Conservation (phyloP, 2,888 invertebrate species). For the Bellardia bayeri region DNA sequence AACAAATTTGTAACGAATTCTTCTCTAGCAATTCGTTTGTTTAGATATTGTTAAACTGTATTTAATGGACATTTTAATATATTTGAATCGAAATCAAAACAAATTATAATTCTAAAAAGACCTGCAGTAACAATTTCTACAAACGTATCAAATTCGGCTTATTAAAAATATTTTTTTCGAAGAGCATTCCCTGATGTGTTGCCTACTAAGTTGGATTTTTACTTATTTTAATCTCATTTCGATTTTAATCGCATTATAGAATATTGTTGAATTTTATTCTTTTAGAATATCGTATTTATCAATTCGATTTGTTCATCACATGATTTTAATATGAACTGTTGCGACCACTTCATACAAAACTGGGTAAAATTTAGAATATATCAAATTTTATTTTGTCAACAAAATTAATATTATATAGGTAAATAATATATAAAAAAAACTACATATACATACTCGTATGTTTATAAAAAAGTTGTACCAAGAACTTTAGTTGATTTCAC, state of each 20-base stretch:
- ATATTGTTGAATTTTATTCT: neutral
- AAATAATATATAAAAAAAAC: neutral
- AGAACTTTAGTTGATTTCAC: slow-evolving; percentile 47
- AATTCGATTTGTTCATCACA: slow-evolving; percentile 35
- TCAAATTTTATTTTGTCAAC: neutral
- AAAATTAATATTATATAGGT: neutral
- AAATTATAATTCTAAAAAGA: too few species aligned
- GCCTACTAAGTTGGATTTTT: neutral
- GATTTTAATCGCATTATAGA: slow-evolving; percentile 34
- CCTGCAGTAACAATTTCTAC: too few species aligned
- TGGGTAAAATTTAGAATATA: neutral
- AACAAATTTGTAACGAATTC: too few species aligned
- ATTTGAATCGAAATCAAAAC: too few species aligned
- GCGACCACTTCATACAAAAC: neutral
- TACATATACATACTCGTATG: neutral
- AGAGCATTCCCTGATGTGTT: neutral
- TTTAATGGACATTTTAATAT: too few species aligned
- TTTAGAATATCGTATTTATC: slow-evolving; percentile 20
- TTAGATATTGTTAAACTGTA: too few species aligned
- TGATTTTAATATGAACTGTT: slow-evolving; percentile 27
- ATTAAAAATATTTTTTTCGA: neutral
- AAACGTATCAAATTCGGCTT: too few species aligned
- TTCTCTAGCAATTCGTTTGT: too few species aligned
- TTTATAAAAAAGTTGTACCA: slow-evolving; percentile 17
- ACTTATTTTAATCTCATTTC: neutral